Percentiles rank a stretch among this genome's conserved stretches.
Conservation (phyloP, 2,113 vertebrate species). For the Gymnarchus niloticus region DNA sequence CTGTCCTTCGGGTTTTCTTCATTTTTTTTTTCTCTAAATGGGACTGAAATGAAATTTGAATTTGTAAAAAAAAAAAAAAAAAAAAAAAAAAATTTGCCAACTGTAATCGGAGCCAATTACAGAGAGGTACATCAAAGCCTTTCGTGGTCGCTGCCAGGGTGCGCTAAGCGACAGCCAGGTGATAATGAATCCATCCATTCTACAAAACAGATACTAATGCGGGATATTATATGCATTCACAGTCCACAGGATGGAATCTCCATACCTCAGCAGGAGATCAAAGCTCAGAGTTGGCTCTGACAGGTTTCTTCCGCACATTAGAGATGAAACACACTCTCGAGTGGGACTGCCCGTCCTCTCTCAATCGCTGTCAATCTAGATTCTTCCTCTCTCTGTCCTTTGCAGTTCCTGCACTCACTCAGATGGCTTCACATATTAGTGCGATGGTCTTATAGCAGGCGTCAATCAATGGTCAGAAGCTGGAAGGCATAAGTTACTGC, state of each 20-base stretch:
- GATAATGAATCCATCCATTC: neutral
- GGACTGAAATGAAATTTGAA: neutral
- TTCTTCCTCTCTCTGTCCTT: neutral
- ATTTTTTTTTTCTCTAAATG: neutral
- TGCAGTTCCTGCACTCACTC: neutral
- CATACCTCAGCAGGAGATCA: constrained; percentile 33
- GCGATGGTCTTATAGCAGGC: neutral
- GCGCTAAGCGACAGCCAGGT: constrained; percentile 7
- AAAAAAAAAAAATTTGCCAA: neutral
- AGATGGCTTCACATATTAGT: neutral
- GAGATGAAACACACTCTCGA: constrained; percentile 26
- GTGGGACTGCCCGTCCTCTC: constrained; percentile 23
- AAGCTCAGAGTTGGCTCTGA: constrained; percentile 7
- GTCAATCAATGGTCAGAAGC: neutral
- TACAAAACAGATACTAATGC: constrained; percentile 14
- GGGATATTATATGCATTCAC: constrained; percentile 27
- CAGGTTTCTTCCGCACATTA: constrained; percentile 32
- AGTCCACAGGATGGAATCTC: neutral
- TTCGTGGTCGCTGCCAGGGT: neutral
- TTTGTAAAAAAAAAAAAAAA: neutral
- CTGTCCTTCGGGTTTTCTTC: neutral
- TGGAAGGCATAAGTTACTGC: neutral
- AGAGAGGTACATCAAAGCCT: neutral
- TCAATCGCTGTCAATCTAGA: constrained; percentile 24
- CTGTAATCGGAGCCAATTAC: neutral